Conservation (phyloP, 2,113 vertebrate species). For the Lethenteron camtschaticum region DNA sequence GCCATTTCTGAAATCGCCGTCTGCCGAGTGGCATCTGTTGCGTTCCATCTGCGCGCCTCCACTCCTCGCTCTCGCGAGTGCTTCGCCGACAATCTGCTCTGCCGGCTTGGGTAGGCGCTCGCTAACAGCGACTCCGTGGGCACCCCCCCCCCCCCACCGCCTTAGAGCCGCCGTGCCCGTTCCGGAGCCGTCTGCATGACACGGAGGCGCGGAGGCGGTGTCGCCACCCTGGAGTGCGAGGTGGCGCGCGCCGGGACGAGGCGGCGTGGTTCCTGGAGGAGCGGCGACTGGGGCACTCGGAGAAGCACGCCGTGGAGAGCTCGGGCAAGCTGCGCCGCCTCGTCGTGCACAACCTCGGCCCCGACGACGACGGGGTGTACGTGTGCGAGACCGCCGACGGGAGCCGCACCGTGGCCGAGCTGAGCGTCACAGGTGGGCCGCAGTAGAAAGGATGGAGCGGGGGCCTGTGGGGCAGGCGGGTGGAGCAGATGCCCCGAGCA, state of each 20-base stretch:
- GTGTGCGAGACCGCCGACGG: background rate
- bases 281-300: background rate
- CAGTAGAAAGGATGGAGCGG: background rate
- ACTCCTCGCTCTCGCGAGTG: too few relatives aligned
- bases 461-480: too few relatives aligned
- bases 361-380: constrained; percentile 1
- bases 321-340: constrained; percentile 1
- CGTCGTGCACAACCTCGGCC: background rate
- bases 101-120: too few relatives aligned
- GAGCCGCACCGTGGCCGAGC: constrained; percentile 2
- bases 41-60: too few relatives aligned
- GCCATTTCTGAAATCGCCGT: too few relatives aligned
- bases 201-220: background rate
- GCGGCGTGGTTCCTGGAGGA: background rate
- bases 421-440: background rate
- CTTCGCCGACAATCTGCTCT: too few relatives aligned
- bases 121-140: too few relatives aligned
- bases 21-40: too few relatives aligned
- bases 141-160: too few relatives aligned
- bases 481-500: too few relatives aligned
- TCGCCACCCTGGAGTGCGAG: background rate
- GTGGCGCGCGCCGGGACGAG: background rate
- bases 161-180: background rate
- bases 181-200: background rate
- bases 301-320: background rate